Base-by-base conservation (phyloP, 1,140 invertebrate species). In the Cydia splendana region DNA sequence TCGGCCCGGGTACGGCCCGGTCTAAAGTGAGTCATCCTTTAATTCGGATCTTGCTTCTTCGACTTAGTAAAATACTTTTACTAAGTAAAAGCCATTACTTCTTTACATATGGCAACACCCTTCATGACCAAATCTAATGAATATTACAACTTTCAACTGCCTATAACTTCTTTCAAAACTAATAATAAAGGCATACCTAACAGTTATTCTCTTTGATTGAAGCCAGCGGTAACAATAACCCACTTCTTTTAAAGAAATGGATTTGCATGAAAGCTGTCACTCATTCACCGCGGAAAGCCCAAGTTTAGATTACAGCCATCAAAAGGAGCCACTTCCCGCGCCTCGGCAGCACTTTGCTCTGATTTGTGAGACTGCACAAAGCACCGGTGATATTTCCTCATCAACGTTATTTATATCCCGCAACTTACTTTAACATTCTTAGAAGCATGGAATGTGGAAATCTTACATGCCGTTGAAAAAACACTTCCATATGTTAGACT, bases 321-420 rank as follows among this genome's bases (percentile, higher is more conserved):
- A 71, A 18, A 71, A 69, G 13, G 38, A 6, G n/a, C 30, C 34
- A 69, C 65, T 69, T 30, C 7, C 28, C 28, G 30, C 67, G 67
- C 15, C 13, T 76, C 65, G 38, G 42, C 48, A 81, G 79, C 77
- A 76, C 78, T 76, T 79, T 79, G 62, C 76, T 79, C 77, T 84
- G 83, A 84, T 84, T 84, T 82, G 83, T 81, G 79, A 78, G 78
- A 76, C 74, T 78, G 65, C 76, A 75, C 80, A 82, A 71, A 82
- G 78, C 57, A 80, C 78, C 75, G 57, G 79, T 77, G 34, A 82
- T 81, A 84, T 82, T 79, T 84, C 82, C 81, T 84, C 81, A 82
- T 84, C 83, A 84, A 75, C 78, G 74, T 82, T 80, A 84, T 84
- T 84, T 84, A 84, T 84, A 62, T 77, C 76, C 78, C 78, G 76